Evolutionary conservation across 2,888 invertebrate genomes (phyloP), one percentile per base, ranked within the genome.

Genomic region (Hirtodrosophila cameraria): DNA sequence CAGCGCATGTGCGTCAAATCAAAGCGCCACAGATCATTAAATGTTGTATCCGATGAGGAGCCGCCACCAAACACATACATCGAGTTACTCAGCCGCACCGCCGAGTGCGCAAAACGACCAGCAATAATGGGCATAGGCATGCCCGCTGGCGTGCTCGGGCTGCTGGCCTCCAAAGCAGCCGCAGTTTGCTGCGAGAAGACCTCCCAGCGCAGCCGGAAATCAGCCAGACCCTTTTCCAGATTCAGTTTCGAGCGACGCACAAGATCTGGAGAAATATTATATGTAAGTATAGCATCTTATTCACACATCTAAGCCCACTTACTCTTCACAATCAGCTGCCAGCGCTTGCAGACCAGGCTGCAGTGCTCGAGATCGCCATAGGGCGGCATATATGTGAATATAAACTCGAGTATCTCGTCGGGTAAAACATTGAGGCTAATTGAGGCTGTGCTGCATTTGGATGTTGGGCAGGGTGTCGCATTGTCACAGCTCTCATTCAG

Each of bases 41-140:
- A 98, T 9, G 99, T 97, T 13, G 99, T 98, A 85, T 96, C 96
- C 50, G 96, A 95, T 28, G 96, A 96, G 8, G 98, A 98, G 83
- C 98, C 98, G 5, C 99, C 99, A 25, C 99, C 99, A 92, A 99
- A 98, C 39, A 99, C 94, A 88, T 96, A 99, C 96, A 99, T 96
- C 3, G 94, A 95, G 90, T 96, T 96, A 65, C 94, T 94, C 87
- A 95, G 93, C 38, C 95, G 93, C 87, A 96, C 96, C 28, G 97
- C 96, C 60, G 97, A 95, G 92, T 98, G 98, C 0, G 97, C 97
- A 91, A 97, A 97, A 64, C 98, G 93, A 88, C 96, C 97, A 1
- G 97, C 95, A 66, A 98, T 97, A n/a, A 94, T 94, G 16, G 95
- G 94, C 27, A 93, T 91, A 87, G 74, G 48, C 16, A 43, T 38